Percentiles rank a stretch among this genome's conserved stretches.
Evolutionary conservation across 2,888 invertebrate species (phyloP).

Genomic region (Tenthredo notha): DNA sequence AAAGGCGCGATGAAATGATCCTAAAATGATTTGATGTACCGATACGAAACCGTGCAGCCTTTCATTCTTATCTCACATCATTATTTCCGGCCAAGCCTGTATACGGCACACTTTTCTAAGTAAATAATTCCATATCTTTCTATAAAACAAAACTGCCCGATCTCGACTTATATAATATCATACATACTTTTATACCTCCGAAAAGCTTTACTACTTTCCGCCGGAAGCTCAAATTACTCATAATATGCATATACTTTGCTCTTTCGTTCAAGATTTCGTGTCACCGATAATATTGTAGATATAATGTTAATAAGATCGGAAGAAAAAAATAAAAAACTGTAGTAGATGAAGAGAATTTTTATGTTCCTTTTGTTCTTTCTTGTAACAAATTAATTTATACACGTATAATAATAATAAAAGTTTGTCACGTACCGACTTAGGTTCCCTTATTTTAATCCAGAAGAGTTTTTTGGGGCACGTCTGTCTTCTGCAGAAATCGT

Average conservation of each 20-base stretch:
- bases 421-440: background rate
- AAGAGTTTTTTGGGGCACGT: background rate
- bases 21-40: conserved; percentile 72
- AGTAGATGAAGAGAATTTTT: background rate
- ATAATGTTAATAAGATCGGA: background rate
- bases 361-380: background rate
- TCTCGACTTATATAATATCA: background rate
- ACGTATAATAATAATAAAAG: background rate
- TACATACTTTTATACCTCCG: background rate
- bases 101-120: conserved; percentile 55
- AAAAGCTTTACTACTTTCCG: conserved; percentile 21
- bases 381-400: background rate
- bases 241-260: background rate
- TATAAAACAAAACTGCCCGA: conserved; percentile 30
- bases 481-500: background rate
- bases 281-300: background rate
- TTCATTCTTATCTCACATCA: conserved; percentile 69
- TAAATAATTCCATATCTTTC: background rate
- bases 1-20: conserved; percentile 55
- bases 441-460: background rate
- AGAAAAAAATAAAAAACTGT: background rate
- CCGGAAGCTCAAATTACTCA: conserved; percentile 2
- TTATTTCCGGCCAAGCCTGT: conserved; percentile 69
- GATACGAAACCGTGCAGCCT: conserved; percentile 64
- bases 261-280: background rate